These are phyloP conservation scores for Eremobia ochroleuca DNA, from an alignment of 2,888 invertebrate genomes.

Conservation along the genomic window DNA sequence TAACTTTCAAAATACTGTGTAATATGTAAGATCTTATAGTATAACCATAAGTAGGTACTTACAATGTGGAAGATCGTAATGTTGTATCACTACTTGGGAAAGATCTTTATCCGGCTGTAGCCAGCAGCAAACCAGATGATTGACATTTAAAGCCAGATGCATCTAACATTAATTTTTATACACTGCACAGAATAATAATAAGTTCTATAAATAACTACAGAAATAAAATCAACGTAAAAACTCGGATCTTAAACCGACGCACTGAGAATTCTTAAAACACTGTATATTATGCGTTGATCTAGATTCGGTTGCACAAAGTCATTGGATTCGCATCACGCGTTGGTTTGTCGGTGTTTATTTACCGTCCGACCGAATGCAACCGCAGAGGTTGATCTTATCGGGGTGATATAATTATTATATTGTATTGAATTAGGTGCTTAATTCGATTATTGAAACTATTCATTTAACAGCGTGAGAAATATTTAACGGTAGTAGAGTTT, in stretches of 20 bases:
- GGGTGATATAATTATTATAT: slow-evolving; percentile 30
- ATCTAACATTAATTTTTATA: slow-evolving; percentile 26
- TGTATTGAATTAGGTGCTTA: slow-evolving; percentile 30
- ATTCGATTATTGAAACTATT: slow-evolving; percentile 32
- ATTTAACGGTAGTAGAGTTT: background rate
- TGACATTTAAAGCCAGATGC: slow-evolving; percentile 38
- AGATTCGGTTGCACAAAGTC: slow-evolving; percentile 53
- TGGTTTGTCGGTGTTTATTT: slow-evolving; percentile 27
- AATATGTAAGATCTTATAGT: background rate
- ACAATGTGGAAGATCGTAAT: background rate
- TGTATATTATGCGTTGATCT: slow-evolving; percentile 46
- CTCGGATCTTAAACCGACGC: slow-evolving; percentile 30
- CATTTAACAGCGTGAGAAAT: slow-evolving; percentile 36
- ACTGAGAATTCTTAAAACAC: slow-evolving; percentile 41
- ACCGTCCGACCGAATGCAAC: slow-evolving; percentile 40
- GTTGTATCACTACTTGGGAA: background rate
- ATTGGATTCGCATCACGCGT: slow-evolving; percentile 57
- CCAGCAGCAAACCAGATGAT: slow-evolving; percentile 12
- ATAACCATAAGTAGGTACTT: background rate
- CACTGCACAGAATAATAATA: slow-evolving; percentile 18
- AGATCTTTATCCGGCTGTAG: slow-evolving; percentile 12
- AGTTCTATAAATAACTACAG: slow-evolving; percentile 14
- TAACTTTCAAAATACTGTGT: background rate
- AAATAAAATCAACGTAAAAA: slow-evolving; percentile 33
- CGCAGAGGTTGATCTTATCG: slow-evolving; percentile 53